A percentile compares a stretch with the other conserved stretches of the same genome.
These are phyloP conservation scores for Melanerpes formicivorus DNA, from an alignment of 2,113 vertebrate species.

Conservation along the genomic window DNA sequence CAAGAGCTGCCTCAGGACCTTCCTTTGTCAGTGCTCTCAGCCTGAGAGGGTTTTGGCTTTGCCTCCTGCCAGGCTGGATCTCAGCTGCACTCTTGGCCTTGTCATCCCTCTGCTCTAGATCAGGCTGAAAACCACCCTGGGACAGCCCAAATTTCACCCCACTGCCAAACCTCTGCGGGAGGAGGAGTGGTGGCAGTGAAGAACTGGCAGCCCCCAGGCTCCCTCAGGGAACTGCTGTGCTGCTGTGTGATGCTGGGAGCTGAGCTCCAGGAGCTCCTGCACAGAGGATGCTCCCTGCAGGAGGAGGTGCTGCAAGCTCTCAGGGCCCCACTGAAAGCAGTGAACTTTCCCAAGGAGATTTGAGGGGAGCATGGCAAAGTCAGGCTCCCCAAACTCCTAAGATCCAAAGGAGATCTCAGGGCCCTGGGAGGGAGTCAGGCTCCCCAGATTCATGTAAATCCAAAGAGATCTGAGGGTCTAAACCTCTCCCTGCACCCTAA, in stretches of 20 bases:
- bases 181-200: not conserved
- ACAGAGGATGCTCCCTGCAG: accelerated
- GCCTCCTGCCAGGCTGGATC: not conserved
- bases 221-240: not conserved
- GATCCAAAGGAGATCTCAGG: not conserved
- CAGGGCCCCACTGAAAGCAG: not conserved
- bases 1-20: not conserved
- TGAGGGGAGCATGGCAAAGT: not conserved
- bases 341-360: not conserved
- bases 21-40: not conserved
- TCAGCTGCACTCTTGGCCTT: not conserved
- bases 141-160: not conserved
- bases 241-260: accelerated
- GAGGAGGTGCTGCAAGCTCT: not conserved
- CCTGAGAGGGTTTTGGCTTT: not conserved
- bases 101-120: not conserved
- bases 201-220: not conserved
- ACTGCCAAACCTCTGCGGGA: not conserved
- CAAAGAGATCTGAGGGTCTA: not conserved
- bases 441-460: not conserved
- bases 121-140: accelerated
- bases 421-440: not conserved
- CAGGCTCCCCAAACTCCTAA: not conserved
- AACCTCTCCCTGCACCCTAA: not conserved
- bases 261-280: not conserved